These are phyloP conservation scores for Babyrousa celebensis DNA, from an alignment of 2,797 vertebrate species.

Conservation along the genomic window DNA sequence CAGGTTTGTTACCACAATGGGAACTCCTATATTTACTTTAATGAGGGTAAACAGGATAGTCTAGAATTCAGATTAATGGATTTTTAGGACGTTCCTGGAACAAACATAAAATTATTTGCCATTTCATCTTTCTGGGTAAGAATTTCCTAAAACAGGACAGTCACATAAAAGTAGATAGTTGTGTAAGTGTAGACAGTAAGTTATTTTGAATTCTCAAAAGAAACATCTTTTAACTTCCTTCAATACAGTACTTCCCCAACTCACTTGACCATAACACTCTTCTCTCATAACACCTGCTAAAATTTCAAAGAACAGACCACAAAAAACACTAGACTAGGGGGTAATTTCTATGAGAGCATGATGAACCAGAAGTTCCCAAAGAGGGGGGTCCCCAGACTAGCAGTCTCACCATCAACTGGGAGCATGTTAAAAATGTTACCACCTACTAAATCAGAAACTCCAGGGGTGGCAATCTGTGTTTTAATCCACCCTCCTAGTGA, in stretches of 20 bases:
- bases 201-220: constrained; percentile 33
- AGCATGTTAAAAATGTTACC: background rate
- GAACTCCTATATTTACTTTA: background rate
- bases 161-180: background rate
- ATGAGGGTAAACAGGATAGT: background rate
- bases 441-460: constrained; percentile 70
- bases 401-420: background rate
- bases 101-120: constrained; percentile 4
- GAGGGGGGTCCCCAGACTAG: background rate
- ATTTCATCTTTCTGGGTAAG: constrained; percentile 45
- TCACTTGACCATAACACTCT: background rate
- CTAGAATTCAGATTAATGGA: background rate
- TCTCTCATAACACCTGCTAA: background rate
- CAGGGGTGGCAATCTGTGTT: background rate
- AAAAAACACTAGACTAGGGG: background rate
- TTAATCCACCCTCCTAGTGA: background rate
- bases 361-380: constrained; percentile 15
- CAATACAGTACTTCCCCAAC: background rate
- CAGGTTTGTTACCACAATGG: no score
- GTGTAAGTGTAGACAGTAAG: background rate
- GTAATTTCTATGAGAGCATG: background rate
- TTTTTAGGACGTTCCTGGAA: constrained; percentile 51
- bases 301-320: background rate
- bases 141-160: constrained; percentile 4
- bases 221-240: background rate